Conservation (phyloP, 2,797 vertebrate genomes). For the Sebastes melanostomus region DNA sequence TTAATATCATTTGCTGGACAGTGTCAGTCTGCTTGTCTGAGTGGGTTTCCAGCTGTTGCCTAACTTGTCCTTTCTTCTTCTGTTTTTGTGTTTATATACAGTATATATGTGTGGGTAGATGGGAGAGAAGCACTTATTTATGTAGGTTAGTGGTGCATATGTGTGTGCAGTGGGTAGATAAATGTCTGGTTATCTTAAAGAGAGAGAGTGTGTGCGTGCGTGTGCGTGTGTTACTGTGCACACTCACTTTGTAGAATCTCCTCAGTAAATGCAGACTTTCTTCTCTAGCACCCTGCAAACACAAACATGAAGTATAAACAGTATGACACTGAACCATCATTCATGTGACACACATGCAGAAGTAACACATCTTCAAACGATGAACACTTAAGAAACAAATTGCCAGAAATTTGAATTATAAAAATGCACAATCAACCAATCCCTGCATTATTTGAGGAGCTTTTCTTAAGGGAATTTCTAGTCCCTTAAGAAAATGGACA, state of each 20-base stretch:
- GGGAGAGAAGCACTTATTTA: background rate
- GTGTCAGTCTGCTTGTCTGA: background rate
- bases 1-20: background rate
- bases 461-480: background rate
- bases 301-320: conserved; percentile 25
- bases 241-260: conserved; percentile 92
- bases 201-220: background rate
- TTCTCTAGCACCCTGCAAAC: conserved; percentile 92
- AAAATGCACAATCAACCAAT: background rate
- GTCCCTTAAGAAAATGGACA: background rate
- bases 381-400: background rate
- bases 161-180: background rate
- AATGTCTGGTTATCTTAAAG: background rate
- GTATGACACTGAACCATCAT: background rate
- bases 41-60: background rate
- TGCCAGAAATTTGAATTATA: background rate
- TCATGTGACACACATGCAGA: background rate
- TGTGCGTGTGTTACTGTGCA: background rate
- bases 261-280: conserved; percentile 96
- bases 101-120: background rate
- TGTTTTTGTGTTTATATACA: background rate
- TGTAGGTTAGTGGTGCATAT: background rate
- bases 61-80: background rate
- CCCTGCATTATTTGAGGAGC: background rate
- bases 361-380: background rate